A percentile compares a stretch with the other conserved stretches of the same genome.
Conservation (phyloP, 2,888 invertebrate species). For the Caenorhabditis sp. region DNA sequence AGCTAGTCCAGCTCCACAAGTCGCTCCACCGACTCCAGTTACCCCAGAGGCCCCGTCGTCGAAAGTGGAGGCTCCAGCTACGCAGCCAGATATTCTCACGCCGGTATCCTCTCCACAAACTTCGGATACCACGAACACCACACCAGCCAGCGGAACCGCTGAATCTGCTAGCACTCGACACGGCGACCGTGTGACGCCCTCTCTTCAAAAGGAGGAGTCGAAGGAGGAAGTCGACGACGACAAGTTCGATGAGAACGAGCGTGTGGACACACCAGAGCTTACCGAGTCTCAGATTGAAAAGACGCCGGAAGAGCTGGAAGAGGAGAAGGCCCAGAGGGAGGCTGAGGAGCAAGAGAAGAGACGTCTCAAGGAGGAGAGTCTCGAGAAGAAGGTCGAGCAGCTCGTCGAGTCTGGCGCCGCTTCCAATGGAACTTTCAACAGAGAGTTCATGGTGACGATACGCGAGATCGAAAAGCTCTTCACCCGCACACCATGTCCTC, state of each 20-base stretch:
- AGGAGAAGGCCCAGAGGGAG: slow-evolving; percentile 52
- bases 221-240: slow-evolving; percentile 54
- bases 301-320: slow-evolving; percentile 57
- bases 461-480: slow-evolving; percentile 70
- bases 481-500: slow-evolving; percentile 66
- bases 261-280: slow-evolving; percentile 14
- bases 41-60: slow-evolving; percentile 7
- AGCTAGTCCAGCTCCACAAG: not conserved
- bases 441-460: slow-evolving; percentile 72
- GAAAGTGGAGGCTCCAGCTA: not conserved
- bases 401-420: slow-evolving; percentile 40
- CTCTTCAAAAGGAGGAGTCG: slow-evolving; percentile 39
- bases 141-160: slow-evolving; percentile 21
- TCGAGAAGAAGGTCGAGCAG: slow-evolving; percentile 30
- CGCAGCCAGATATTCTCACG: not conserved
- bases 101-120: slow-evolving; percentile 18
- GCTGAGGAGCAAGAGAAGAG: slow-evolving; percentile 64
- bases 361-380: slow-evolving; percentile 45
- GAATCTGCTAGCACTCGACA: not conserved
- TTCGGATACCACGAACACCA: slow-evolving; percentile 5
- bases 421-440: slow-evolving; percentile 52
- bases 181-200: slow-evolving; percentile 11
- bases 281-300: slow-evolving; percentile 31
- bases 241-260: slow-evolving; percentile 49
- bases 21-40: not conserved